Evolutionary conservation across 2,888 invertebrate species (phyloP).

Genomic region (Tiphia femorata): DNA sequence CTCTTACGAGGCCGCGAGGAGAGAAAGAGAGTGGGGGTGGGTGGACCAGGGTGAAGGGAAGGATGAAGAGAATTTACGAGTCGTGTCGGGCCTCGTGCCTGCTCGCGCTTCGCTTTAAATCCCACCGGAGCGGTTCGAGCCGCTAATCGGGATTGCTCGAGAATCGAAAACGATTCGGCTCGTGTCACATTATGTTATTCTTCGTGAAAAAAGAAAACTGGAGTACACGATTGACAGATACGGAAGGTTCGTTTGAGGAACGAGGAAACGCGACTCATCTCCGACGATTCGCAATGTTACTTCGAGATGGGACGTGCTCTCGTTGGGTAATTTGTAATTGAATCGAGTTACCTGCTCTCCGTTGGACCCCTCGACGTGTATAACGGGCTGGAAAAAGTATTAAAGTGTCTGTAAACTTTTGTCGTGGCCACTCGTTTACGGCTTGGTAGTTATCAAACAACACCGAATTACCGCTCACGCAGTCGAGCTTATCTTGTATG

Average conservation of each 20-base stretch:
- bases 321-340: constrained; percentile 29
- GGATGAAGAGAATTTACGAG: constrained; percentile 57
- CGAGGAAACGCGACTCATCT: no score
- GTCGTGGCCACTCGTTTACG: not conserved
- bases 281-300: no score
- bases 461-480: no score
- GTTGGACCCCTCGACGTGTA: no score
- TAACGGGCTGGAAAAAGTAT: constrained; percentile 2
- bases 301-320: not conserved
- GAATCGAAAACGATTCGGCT: no score
- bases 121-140: no score
- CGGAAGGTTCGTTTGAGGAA: no score
- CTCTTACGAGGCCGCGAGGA: constrained; percentile 18
- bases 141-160: no score
- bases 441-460: not conserved
- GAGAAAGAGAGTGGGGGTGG: constrained; percentile 10
- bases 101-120: constrained; percentile 37
- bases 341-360: constrained; percentile 17
- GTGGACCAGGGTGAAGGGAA: constrained; percentile 26
- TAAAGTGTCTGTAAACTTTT: constrained; percentile 5
- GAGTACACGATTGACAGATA: no score
- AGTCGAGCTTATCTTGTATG: no score
- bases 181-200: no score
- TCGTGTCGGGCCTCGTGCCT: constrained; percentile 21
- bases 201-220: no score